Percentiles rank a stretch among this genome's conserved stretches.
phyloP scores from a whole-genome alignment of 2,888 invertebrate species.

The Molorchus minor region DNA sequence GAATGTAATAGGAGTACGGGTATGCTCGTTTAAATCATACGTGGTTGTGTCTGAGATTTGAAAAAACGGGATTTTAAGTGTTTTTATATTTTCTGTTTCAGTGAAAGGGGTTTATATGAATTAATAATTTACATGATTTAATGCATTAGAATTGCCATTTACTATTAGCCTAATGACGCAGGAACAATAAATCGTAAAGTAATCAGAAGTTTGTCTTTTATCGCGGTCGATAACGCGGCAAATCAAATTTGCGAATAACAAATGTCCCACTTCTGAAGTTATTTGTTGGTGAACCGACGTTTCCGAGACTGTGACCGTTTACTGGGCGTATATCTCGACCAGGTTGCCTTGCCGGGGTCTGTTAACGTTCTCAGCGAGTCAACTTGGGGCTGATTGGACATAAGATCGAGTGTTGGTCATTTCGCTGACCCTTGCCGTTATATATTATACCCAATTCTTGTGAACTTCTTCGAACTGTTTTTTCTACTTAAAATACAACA shows the following conservation, averaged over 20 bases:
- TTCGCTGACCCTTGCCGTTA: slow-evolving; percentile 55
- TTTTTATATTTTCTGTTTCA: no score
- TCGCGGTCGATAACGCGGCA: slow-evolving; percentile 47
- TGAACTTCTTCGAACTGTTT: slow-evolving; percentile 25
- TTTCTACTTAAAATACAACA: no score
- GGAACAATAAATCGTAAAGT: slow-evolving; percentile 45
- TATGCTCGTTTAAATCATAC: no score
- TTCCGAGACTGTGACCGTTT: slow-evolving; percentile 51
- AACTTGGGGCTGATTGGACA: slow-evolving; percentile 37
- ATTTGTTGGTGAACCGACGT: slow-evolving; percentile 56
- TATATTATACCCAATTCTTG: slow-evolving; percentile 48
- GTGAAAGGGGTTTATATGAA: no score
- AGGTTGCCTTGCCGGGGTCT: slow-evolving; percentile 36
- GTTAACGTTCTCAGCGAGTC: slow-evolving; percentile 41
- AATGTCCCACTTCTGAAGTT: slow-evolving; percentile 59
- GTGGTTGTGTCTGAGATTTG: no score
- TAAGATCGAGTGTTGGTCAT: slow-evolving; percentile 58
- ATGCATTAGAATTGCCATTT: background rate
- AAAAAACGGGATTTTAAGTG: no score
- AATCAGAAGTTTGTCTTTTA: slow-evolving; percentile 48
- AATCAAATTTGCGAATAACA: slow-evolving; percentile 59
- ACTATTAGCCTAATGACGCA: slow-evolving; percentile 32
- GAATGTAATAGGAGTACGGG: background rate
- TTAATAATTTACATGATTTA: no score
- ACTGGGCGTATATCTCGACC: slow-evolving; percentile 33